Evolutionary conservation across 1,140 invertebrate species (phyloP).

Genomic region (Zaprionus ghesquierei): DNA sequence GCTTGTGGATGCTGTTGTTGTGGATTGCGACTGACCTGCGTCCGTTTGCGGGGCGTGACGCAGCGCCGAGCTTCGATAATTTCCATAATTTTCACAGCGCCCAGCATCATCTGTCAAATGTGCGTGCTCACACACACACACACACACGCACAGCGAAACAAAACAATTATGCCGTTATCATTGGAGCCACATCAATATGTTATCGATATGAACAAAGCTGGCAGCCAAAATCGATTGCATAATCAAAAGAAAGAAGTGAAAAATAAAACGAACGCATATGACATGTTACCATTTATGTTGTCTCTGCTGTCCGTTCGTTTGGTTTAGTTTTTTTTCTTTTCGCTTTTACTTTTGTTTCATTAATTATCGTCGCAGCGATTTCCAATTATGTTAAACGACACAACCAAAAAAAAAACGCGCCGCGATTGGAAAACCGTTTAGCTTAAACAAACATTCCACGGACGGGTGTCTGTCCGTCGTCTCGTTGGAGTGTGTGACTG

Average conservation of each 20-base stretch:
- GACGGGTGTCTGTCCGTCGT: too few relatives aligned
- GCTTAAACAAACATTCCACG: constrained; percentile 4
- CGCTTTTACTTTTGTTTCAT: constrained; percentile 72
- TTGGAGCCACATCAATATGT: not conserved
- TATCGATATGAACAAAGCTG: constrained; percentile 31
- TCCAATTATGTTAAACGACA: constrained; percentile 54
- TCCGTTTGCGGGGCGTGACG: constrained; percentile 31
- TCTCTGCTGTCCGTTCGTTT: too few relatives aligned
- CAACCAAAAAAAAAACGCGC: not conserved
- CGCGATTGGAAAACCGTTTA: constrained; percentile 54
- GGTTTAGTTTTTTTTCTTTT: not conserved
- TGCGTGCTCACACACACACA: not conserved
- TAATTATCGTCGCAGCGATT: constrained; percentile 54
- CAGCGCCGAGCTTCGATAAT: constrained; percentile 18
- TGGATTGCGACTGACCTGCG: not conserved
- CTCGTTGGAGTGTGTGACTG: not conserved
- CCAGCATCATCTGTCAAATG: constrained; percentile 1
- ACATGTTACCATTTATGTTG: constrained; percentile 3
- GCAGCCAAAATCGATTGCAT: constrained; percentile 33
- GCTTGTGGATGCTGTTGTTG: constrained; percentile 27
- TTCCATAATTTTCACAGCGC: constrained; percentile 34
- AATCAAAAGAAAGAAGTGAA: constrained; percentile 7
- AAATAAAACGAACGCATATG: not conserved
- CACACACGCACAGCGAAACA: too few relatives aligned
- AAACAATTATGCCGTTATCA: constrained; percentile 14